Percentiles rank a stretch among this genome's conserved stretches.
phyloP scores from a whole-genome alignment of 1,140 invertebrate genomes.

The Coenobita brevimanus region DNA sequence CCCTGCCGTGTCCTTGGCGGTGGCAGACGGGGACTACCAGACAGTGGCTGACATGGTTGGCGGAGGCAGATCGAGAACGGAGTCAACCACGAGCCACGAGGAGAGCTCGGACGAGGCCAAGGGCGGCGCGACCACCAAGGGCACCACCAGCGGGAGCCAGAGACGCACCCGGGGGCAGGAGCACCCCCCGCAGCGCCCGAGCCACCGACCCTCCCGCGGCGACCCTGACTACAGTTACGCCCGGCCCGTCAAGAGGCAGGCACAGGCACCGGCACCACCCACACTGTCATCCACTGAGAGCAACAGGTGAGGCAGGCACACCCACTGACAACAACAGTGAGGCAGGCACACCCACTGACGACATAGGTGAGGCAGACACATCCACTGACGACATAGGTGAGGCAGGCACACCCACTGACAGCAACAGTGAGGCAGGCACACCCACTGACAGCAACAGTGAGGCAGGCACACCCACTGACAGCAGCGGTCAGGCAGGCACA shows the following conservation, averaged over 20 bases:
- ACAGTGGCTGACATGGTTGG: conserved; percentile 59
- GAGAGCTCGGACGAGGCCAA: conserved; percentile 58
- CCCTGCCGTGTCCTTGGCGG: too few relatives aligned
- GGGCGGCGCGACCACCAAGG: too few relatives aligned
- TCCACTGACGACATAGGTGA: too few relatives aligned
- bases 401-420: too few relatives aligned
- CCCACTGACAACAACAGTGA: too few relatives aligned
- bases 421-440: too few relatives aligned
- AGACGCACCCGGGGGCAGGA: conserved; percentile 34
- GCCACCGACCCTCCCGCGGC: conserved; percentile 51
- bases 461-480: too few relatives aligned
- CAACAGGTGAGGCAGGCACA: conserved; percentile 23
- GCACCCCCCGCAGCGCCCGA: background rate
- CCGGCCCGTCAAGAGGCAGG: conserved; percentile 55
- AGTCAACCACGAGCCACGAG: conserved; percentile 60
- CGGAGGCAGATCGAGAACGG: conserved; percentile 42
- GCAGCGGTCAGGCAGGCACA: too few relatives aligned
- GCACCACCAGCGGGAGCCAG: background rate
- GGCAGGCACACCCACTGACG: too few relatives aligned
- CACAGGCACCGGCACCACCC: conserved; percentile 44
- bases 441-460: too few relatives aligned
- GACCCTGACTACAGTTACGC: conserved; percentile 63
- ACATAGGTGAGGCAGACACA: too few relatives aligned
- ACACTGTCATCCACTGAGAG: conserved; percentile 56
- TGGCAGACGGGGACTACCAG: conserved; percentile 54